Conservation (phyloP, 2,113 vertebrate genomes). For the Scartelaos histophorus region DNA sequence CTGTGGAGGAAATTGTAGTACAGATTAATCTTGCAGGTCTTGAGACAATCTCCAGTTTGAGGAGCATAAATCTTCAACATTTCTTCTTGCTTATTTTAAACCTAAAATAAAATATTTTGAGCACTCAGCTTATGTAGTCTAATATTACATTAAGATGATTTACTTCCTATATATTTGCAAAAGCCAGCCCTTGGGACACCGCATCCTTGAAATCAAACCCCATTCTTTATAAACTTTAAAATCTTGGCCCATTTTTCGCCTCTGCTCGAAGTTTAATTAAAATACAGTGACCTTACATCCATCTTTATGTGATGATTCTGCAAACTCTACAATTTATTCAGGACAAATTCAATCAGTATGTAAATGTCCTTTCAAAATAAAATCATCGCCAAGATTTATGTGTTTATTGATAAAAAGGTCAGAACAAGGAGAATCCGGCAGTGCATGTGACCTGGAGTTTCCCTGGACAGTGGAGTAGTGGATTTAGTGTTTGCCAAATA, state of each 20-base stretch:
- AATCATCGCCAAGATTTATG: not conserved
- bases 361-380: not conserved
- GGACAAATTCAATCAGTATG: conserved; percentile 9
- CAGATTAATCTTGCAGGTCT: too few relatives aligned
- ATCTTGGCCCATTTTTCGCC: conserved; percentile 8
- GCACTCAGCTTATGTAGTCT: too few relatives aligned
- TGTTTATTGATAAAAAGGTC: not conserved
- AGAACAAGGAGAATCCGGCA: not conserved
- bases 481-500: not conserved
- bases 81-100: not conserved
- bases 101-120: not conserved
- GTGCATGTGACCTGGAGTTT: not conserved
- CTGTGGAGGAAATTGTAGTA: too few relatives aligned
- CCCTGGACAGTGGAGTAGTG: not conserved
- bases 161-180: not conserved
- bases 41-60: too few relatives aligned
- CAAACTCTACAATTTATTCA: conserved; percentile 12
- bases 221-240: conserved; percentile 2
- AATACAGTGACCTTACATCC: conserved; percentile 9
- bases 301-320: conserved; percentile 5
- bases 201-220: not conserved
- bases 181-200: not conserved
- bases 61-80: not conserved
- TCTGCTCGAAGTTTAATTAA: not conserved
- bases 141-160: not conserved